Evolutionary conservation across 2,113 vertebrate species (phyloP).

Genomic region (Melanocharis versteri): DNA sequence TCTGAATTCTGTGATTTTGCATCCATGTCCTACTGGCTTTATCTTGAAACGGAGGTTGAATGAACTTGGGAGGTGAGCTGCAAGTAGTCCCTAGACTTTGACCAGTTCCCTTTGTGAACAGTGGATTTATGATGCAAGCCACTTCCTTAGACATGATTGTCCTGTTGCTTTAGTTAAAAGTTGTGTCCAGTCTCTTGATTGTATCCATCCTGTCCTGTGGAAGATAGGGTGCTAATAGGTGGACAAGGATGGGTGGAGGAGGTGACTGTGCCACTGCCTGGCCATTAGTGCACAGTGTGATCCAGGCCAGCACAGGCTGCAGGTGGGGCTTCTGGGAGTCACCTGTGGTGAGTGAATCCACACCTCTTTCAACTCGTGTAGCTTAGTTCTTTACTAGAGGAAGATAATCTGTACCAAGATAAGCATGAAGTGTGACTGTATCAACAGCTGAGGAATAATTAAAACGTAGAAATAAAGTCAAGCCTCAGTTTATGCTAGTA

Average conservation of each 20-base stretch:
- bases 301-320: background rate
- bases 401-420: background rate
- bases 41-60: background rate
- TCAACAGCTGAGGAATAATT: background rate
- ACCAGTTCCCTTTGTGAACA: background rate
- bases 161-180: background rate
- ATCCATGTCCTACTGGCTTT: background rate
- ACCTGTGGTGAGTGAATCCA: background rate
- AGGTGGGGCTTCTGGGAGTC: background rate
- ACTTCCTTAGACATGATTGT: background rate
- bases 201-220: background rate
- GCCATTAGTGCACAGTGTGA: background rate
- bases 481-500: background rate
- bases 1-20: background rate
- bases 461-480: background rate
- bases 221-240: background rate
- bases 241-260: background rate
- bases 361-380: background rate
- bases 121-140: background rate
- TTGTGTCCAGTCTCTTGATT: background rate
- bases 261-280: background rate
- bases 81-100: background rate
- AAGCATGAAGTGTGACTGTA: background rate
- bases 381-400: background rate
- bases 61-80: background rate